Percentiles rank a stretch among this genome's conserved stretches.
phyloP scores from a whole-genome alignment of 2,888 invertebrate genomes.

The Crepidodera aurea region DNA sequence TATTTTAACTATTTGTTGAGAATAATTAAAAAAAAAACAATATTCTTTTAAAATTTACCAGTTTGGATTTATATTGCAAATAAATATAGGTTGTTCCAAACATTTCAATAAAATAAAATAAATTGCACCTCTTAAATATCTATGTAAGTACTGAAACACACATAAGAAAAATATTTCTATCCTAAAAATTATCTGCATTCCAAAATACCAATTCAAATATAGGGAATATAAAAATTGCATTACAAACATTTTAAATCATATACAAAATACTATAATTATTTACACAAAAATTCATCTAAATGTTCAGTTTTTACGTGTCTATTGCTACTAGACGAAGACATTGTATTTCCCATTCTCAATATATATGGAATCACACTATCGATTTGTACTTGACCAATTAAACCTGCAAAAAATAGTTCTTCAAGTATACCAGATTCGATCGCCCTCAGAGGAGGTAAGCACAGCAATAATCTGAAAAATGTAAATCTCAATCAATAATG shows the following conservation, averaged over 20 bases:
- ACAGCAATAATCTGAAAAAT: slow-evolving; percentile 67
- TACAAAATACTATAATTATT: slow-evolving; percentile 41
- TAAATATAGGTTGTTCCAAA: background rate
- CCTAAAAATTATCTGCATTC: background rate
- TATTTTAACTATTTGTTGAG: too few species aligned
- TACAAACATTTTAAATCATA: background rate
- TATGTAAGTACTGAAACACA: slow-evolving; percentile 15
- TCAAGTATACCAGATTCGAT: slow-evolving; percentile 82
- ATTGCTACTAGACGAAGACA: slow-evolving; percentile 45
- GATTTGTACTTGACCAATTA: slow-evolving; percentile 92
- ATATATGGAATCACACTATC: slow-evolving; percentile 95
- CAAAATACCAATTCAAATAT: background rate
- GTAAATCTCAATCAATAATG: slow-evolving; percentile 6
- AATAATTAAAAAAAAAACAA: too few species aligned
- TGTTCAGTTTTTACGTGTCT: slow-evolving; percentile 58
- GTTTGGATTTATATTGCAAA: background rate
- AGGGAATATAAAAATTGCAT: slow-evolving; percentile 11
- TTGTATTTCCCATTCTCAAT: slow-evolving; percentile 66
- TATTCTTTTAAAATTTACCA: too few species aligned
- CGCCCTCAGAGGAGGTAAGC: slow-evolving; percentile 76
- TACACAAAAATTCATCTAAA: slow-evolving; percentile 54
- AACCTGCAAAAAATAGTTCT: slow-evolving; percentile 90
- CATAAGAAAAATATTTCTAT: slow-evolving; percentile 1
- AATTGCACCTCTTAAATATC: slow-evolving; percentile 12
- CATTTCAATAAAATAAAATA: slow-evolving; percentile 2